Conservation (phyloP, 2,888 invertebrate genomes). For the Cephus spinipes region DNA sequence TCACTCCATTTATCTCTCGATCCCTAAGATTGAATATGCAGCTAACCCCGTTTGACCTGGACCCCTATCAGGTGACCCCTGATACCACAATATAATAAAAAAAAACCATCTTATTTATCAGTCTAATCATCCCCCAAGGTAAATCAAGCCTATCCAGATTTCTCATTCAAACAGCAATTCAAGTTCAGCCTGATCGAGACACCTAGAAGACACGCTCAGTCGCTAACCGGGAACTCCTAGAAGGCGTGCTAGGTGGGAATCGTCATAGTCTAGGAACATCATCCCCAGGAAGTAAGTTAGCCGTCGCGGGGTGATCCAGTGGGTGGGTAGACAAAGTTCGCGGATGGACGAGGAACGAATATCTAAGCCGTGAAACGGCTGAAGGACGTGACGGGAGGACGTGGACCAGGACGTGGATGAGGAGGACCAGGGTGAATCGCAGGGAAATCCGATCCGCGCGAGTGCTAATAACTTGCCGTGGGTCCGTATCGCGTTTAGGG, state of each 20-base stretch:
- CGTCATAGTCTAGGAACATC: not conserved
- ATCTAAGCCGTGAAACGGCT: not conserved
- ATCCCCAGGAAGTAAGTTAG: not conserved
- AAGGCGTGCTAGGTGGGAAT: not conserved
- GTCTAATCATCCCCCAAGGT: not conserved
- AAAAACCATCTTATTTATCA: not conserved
- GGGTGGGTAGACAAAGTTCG: not conserved
- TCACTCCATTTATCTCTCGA: not conserved
- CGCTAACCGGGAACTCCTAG: not conserved
- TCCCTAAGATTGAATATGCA: not conserved
- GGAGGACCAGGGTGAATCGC: not conserved
- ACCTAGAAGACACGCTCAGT: not conserved
- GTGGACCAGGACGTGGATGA: no score
- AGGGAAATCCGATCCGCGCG: slow-evolving; percentile 37
- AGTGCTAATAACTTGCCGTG: slow-evolving; percentile 37
- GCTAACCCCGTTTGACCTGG: not conserved
- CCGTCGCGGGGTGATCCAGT: not conserved
- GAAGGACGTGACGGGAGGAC: not conserved
- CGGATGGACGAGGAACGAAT: not conserved
- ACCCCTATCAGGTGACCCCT: not conserved
- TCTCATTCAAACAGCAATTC: not conserved
- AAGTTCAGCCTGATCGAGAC: not conserved
- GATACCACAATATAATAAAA: not conserved
- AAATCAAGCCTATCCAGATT: not conserved
- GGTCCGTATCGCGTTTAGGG: slow-evolving; percentile 51